These are phyloP conservation scores for Bradypus variegatus DNA, from an alignment of 2,797 vertebrate species.

Conservation along the genomic window DNA sequence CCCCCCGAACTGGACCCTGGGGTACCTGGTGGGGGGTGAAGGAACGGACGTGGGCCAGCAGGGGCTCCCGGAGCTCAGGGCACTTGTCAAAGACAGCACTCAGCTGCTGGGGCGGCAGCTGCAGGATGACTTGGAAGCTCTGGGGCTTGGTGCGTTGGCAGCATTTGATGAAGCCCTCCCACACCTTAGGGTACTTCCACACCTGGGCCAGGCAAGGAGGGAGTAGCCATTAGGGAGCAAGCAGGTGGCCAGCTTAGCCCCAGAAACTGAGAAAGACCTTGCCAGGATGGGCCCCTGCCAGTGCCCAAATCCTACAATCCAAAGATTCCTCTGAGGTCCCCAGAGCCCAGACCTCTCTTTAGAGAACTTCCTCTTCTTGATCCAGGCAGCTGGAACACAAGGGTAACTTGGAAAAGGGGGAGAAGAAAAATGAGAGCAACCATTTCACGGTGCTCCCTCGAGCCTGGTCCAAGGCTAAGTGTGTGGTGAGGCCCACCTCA, in stretches of 20 bases:
- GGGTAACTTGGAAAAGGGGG: not conserved
- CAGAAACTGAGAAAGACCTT: not conserved
- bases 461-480: not conserved
- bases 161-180: constrained; percentile 97
- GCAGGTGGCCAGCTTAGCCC: not conserved
- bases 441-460: not conserved
- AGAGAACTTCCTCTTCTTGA: not conserved
- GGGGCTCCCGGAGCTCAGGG: constrained; percentile 88
- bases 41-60: constrained; percentile 86
- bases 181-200: constrained; percentile 97
- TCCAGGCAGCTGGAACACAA: not conserved
- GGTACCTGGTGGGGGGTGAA: constrained; percentile 91
- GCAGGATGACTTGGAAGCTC: constrained; percentile 90
- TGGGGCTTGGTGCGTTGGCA: constrained; percentile 95
- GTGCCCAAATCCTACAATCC: not conserved
- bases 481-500: not conserved
- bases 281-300: not conserved
- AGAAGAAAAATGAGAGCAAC: not conserved
- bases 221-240: not conserved
- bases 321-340: not conserved
- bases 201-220: constrained; percentile 75
- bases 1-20: not conserved
- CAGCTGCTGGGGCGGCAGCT: constrained; percentile 86
- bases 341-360: not conserved
- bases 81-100: constrained; percentile 88